Conservation (phyloP, 2,888 invertebrate genomes). For the Ommatoiulus sabulosus region DNA sequence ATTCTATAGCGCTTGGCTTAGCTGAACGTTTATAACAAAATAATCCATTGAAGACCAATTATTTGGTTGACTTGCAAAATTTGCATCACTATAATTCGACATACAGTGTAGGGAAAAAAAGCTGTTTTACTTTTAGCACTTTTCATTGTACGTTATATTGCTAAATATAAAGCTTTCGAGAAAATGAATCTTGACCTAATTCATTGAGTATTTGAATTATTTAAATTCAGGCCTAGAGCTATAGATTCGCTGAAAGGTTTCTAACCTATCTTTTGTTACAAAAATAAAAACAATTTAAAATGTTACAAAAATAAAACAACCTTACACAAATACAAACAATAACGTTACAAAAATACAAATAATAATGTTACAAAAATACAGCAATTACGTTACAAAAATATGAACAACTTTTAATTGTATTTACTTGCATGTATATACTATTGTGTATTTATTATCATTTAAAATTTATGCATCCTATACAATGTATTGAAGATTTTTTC, state of each 20-base stretch:
- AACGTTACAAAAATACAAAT: too few species aligned
- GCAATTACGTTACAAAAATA: too few species aligned
- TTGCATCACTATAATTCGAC: not conserved
- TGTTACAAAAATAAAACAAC: too few species aligned
- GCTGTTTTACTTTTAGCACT: not conserved
- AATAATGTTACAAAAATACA: too few species aligned
- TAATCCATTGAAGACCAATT: not conserved
- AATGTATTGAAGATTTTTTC: not conserved
- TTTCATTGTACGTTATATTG: not conserved
- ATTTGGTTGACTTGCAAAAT: not conserved
- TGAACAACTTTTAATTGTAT: too few species aligned
- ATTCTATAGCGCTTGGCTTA: too few species aligned
- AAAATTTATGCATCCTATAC: too few species aligned
- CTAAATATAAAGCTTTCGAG: not conserved
- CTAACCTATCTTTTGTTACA: not conserved
- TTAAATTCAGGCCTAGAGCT: constrained; percentile 16
- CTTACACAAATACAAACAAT: too few species aligned
- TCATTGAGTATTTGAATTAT: constrained; percentile 12
- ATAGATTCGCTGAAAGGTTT: constrained; percentile 28
- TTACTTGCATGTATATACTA: too few species aligned
- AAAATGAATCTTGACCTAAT: constrained; percentile 38
- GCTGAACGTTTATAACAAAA: not conserved
- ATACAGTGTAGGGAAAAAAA: not conserved
- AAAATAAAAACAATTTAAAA: not conserved
- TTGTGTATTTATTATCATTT: too few species aligned